Evolutionary conservation across 2,888 invertebrate species (phyloP).

Genomic region (Bruchidius siliquastri): DNA sequence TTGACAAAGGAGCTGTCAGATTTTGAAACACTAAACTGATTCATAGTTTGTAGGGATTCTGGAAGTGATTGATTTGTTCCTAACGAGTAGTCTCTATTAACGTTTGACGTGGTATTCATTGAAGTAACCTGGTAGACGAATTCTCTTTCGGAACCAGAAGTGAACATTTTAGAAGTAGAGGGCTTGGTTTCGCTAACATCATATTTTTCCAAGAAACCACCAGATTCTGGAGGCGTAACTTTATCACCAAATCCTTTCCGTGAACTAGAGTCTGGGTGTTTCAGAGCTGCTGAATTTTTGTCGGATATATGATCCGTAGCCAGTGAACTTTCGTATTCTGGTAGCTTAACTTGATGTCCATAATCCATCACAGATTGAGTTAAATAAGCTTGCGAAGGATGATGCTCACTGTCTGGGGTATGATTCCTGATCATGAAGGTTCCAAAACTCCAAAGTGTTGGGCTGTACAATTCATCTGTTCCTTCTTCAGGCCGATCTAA

Average conservation of each 20-base stretch:
- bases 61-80: background rate
- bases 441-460: background rate
- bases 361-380: background rate
- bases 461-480: background rate
- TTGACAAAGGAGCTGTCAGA: background rate
- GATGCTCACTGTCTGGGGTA: background rate
- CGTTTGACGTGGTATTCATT: too few species aligned
- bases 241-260: background rate
- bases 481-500: background rate
- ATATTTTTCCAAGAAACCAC: background rate
- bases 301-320: background rate
- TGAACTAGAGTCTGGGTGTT: background rate
- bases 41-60: background rate
- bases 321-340: background rate
- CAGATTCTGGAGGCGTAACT: background rate
- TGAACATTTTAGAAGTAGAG: too few species aligned
- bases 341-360: background rate
- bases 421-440: background rate
- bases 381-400: background rate
- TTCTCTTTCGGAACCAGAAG: background rate
- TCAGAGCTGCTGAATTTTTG: background rate
- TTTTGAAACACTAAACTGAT: background rate
- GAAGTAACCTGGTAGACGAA: background rate
- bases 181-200: too few species aligned
- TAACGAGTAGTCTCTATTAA: too few species aligned